Base-by-base conservation (phyloP, 2,888 invertebrate genomes). In the Drosophila anomalipes region DNA sequence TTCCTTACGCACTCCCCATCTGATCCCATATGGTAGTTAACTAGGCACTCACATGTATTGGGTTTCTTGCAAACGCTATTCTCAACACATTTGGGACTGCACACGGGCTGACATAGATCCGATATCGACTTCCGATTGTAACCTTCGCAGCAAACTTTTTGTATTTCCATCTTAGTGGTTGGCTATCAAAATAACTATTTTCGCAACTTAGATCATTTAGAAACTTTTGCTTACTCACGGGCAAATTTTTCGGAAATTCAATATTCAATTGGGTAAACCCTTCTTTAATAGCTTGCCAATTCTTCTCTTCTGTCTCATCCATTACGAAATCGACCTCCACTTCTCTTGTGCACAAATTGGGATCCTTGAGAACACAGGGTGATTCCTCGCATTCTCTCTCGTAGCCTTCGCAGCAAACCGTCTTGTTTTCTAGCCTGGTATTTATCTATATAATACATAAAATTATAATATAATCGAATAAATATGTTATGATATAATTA, bases 21-120 rank as follows among this genome's bases (percentile, higher is more conserved):
- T 1, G 44, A 10, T 16, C 14, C 41, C 12, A 19, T 12, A 9
- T 19, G 26, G 32, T 53, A 70, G 39, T 87, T 90, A 0, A 64
- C 66, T 1, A 61, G 59, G 63, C 91, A 91, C 14, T 61, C 72
- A 58, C 91, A 91, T 52, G 73, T 74, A 6, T 58, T 53, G 7
- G 65, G 62, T 44, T 14, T 41, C 1, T 14, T 22, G 32, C 77
- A 77, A n/a, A 44, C 28, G 41, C 67, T 51, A 22, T 77, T 49
- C 2, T 3, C 79, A 74, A 70, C 63, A 70, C 93, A 93, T 4
- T 73, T 47, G 16, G 89, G 65, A 1, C 60, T 33, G 33, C 89
- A 88, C 7, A 79, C 32, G 2, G 89, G 78, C 16, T 78, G 53
- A 51, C 89, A 89, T 4, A 64, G 22, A 5, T 76, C 58, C 12